Base-by-base conservation (phyloP, 2,888 invertebrate genomes). In the Malthinus seriepunctatus region DNA sequence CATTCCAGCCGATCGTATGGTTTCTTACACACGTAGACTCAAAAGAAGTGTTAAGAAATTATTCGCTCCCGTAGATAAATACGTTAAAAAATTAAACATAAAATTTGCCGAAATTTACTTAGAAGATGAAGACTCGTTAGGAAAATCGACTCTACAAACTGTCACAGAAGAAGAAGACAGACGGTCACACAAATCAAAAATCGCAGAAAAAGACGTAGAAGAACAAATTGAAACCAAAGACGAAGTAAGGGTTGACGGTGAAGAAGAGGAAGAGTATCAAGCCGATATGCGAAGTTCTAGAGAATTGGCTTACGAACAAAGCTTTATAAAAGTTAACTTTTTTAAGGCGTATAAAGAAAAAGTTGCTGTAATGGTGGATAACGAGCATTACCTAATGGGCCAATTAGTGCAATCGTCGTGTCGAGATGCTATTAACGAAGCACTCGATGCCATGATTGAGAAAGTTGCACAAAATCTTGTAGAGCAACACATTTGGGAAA, bases 301-400 rank as follows among this genome's bases (percentile, higher is more conserved):
- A 64, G 78, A 82, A 7, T 77, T 81, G 37, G 79, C 82, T 7
- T 88, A 88, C 71, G 84, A 85, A 61, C 81, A 81, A 51, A 84
- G 84, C 31, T 84, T 84, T 32, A 80, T 82, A 48, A 84, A 86
- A 73, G 86, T 89, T 46, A 79, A 81, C 64, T 83, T 81, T 63
- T 88, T 86, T 64, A 83, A 84, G 70, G 77, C 76, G 32, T 86
- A 85, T 49, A 83, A 85, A 63, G 82, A 84, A 11, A 82, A 83
- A 72, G 81, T 89, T 37, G 83, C 83, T 9, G 82, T 83, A 12
- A 83, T 87, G 72, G 81, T 88, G 11, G 83, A 83, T 68, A 86
- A 85, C 66, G 88, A 88, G 73, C 88, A 86, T 73, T 90, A 90
- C 67, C 81, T 84, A 37, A 83, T 87, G 62, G 86, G 86, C 1